These are phyloP conservation scores for Gavialis gangeticus DNA, from an alignment of 2,113 vertebrate species.

Conservation along the genomic window DNA sequence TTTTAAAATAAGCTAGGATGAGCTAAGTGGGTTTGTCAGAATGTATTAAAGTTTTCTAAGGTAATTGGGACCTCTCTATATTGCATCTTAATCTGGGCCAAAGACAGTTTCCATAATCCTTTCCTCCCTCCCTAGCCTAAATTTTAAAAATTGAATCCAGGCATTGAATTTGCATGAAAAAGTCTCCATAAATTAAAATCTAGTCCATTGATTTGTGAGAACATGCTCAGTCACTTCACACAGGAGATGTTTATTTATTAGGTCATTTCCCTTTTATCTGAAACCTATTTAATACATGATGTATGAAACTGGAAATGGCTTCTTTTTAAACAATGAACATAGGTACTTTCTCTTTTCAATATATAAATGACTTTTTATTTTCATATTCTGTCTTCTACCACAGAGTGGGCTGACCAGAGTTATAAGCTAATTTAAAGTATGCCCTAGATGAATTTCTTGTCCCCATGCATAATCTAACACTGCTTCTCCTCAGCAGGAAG, in stretches of 20 bases:
- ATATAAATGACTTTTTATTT: background rate
- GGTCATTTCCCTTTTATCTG: background rate
- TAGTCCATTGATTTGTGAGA: background rate
- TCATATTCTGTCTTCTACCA: background rate
- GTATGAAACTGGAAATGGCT: background rate
- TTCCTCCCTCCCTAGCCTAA: background rate
- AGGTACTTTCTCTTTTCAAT: background rate
- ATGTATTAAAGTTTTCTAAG: background rate
- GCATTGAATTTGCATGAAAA: background rate
- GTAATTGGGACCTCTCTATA: background rate
- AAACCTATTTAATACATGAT: background rate
- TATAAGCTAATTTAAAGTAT: too few relatives aligned
- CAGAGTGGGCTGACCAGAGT: too few relatives aligned
- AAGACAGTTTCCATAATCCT: background rate
- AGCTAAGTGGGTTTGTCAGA: background rate
- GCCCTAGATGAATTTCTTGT: too few relatives aligned
- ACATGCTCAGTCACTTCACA: background rate
- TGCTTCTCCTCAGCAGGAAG: too few relatives aligned
- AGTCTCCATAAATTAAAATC: background rate
- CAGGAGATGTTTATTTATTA: background rate
- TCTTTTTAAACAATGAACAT: background rate
- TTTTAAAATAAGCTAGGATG: background rate
- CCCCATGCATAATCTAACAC: too few relatives aligned
- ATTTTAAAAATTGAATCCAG: background rate
- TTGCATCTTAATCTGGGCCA: background rate